Evolutionary conservation across 1,140 invertebrate species (phyloP).

Genomic region (Parapsyche elsis): DNA sequence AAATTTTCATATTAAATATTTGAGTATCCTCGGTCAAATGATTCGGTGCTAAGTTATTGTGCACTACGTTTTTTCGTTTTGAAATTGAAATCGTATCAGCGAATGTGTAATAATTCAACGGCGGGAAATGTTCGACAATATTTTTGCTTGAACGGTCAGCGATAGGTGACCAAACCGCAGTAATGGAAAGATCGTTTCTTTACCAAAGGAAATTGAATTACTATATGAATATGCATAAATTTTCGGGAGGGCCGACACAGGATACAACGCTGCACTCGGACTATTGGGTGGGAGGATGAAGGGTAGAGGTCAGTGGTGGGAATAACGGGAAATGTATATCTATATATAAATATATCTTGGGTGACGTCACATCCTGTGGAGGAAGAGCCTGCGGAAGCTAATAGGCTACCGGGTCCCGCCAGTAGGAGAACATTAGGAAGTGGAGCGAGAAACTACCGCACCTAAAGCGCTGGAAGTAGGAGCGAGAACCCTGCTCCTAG

Average conservation of each 20-base stretch:
- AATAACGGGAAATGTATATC: not conserved
- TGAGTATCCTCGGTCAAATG: no score
- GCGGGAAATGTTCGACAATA: not conserved
- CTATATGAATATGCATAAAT: conserved; percentile 53
- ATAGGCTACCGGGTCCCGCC: conserved; percentile 22
- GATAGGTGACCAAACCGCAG: conserved; percentile 9
- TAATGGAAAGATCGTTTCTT: conserved; percentile 36
- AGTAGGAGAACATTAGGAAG: conserved; percentile 15
- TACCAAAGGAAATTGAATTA: conserved; percentile 50
- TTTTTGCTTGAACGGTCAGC: conserved; percentile 12
- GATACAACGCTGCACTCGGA: no score
- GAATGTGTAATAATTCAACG: conserved; percentile 9
- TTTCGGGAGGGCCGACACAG: not conserved
- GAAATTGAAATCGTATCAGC: not conserved
- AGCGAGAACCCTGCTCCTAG: not conserved
- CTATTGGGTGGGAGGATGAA: no score
- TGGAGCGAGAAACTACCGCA: conserved; percentile 17
- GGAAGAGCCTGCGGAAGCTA: conserved; percentile 36
- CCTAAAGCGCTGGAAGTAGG: not conserved
- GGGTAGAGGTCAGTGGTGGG: not conserved
- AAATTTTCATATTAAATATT: no score
- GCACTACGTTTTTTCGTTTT: not conserved
- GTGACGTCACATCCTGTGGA: conserved; percentile 23
- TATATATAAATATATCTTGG: conserved; percentile 16
- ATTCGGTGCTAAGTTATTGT: no score